Percentiles rank a stretch among this genome's conserved stretches.
Conservation (phyloP, 2,888 invertebrate species). For the Cybosia mesomella region DNA sequence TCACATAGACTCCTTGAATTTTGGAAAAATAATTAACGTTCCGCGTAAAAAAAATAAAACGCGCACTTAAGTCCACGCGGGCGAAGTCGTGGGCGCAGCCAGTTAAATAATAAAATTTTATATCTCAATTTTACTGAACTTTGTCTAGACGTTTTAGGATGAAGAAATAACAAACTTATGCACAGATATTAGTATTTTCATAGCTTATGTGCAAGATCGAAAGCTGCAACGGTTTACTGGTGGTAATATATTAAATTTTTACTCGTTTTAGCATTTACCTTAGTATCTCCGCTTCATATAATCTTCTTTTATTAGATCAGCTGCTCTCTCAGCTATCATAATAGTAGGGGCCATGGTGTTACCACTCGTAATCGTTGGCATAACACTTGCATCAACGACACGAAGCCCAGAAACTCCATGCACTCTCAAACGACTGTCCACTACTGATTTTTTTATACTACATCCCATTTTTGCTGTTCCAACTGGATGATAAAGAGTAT, state of each 20-base stretch:
- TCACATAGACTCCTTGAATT: no score
- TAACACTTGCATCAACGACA: slow-evolving; percentile 91
- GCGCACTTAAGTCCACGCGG: no score
- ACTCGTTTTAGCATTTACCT: background rate
- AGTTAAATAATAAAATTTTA: no score
- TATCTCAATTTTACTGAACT: no score
- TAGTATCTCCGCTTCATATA: slow-evolving; percentile 8
- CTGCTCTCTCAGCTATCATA: slow-evolving; percentile 93
- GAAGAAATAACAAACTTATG: background rate
- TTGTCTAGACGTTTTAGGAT: background rate
- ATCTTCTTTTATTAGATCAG: slow-evolving; percentile 68
- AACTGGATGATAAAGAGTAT: slow-evolving; percentile 1
- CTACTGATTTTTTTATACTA: slow-evolving; percentile 46
- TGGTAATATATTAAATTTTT: no score
- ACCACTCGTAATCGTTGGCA: slow-evolving; percentile 90
- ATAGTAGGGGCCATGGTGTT: slow-evolving; percentile 92
- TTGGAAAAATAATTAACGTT: no score
- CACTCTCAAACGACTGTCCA: slow-evolving; percentile 87
- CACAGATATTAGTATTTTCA: background rate
- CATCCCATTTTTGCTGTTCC: slow-evolving; percentile 80
- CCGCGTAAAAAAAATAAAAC: no score
- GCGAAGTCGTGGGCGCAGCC: no score
- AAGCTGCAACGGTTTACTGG: no score
- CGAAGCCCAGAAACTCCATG: slow-evolving; percentile 89
- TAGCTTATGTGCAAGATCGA: no score